These are phyloP conservation scores for Siniperca scherzeri DNA, from an alignment of 2,797 vertebrate species.

Conservation along the genomic window DNA sequence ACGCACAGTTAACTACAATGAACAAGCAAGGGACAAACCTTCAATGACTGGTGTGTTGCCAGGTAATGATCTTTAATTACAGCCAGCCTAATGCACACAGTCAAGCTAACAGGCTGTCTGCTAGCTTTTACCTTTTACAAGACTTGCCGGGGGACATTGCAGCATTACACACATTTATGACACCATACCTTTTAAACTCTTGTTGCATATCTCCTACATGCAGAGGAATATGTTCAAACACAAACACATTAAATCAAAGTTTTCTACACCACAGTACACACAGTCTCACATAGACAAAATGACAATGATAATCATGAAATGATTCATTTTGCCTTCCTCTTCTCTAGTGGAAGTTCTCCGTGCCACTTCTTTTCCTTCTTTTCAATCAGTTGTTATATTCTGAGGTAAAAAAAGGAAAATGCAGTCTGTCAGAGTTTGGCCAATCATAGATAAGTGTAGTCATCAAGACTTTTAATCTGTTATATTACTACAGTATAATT, in stretches of 20 bases:
- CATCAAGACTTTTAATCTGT: conserved; percentile 7
- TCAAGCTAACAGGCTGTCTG: conserved; percentile 69
- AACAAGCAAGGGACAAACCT: conserved; percentile 63
- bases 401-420: neutral
- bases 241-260: neutral
- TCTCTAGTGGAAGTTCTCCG: no score
- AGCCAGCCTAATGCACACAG: conserved; percentile 65
- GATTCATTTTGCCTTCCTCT: no score
- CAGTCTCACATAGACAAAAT: conserved; percentile 11
- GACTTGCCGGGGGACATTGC: conserved; percentile 36
- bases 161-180: conserved; percentile 45
- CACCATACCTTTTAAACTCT: conserved; percentile 25
- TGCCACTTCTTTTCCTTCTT: no score
- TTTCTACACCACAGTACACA: conserved; percentile 1
- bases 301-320: no score
- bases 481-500: conserved; percentile 42
- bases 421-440: neutral
- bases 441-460: conserved; percentile 4
- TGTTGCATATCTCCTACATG: conserved; percentile 15
- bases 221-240: neutral
- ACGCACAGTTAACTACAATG: conserved; percentile 23
- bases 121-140: conserved; percentile 57
- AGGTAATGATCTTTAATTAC: conserved; percentile 82
- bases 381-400: no score
- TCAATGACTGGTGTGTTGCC: conserved; percentile 71